Percentiles rank a stretch among this genome's conserved stretches.
These are phyloP conservation scores for Nothobranchius kuhntae DNA, from an alignment of 2,113 vertebrate species.

Conservation along the genomic window DNA sequence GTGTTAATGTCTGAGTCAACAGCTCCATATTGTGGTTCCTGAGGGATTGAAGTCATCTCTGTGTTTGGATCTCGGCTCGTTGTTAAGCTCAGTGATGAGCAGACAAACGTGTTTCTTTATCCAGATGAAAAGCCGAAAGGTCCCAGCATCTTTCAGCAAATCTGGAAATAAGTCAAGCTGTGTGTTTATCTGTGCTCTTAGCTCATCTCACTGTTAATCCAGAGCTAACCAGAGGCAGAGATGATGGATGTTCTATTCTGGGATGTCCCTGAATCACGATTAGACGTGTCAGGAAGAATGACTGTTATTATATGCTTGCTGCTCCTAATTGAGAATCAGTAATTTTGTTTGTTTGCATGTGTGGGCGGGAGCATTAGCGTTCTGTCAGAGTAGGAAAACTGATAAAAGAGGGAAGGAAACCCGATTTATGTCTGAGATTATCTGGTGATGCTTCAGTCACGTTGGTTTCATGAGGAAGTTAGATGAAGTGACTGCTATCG, in stretches of 20 bases:
- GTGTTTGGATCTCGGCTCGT: background rate
- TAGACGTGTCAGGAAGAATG: slow-evolving; percentile 15
- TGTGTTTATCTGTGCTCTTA: background rate
- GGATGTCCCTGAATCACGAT: slow-evolving; percentile 31
- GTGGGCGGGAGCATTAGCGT: slow-evolving; percentile 1
- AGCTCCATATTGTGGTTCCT: no score
- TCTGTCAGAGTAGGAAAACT: background rate
- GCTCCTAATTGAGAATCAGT: slow-evolving; percentile 19
- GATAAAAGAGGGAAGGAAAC: background rate
- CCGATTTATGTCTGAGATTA: background rate
- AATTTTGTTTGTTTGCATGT: background rate
- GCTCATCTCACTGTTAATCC: background rate
- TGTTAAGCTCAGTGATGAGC: no score
- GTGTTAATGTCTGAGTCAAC: no score
- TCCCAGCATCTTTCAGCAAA: no score
- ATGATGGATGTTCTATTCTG: slow-evolving; percentile 9
- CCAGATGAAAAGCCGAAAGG: no score
- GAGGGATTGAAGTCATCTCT: background rate
- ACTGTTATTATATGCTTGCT: slow-evolving; percentile 22
- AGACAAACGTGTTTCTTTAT: no score
- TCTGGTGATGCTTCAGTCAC: no score
- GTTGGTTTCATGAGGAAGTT: no score
- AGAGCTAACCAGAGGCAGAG: slow-evolving; percentile 10
- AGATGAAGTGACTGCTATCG: no score
- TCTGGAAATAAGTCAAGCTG: background rate